phyloP scores from a whole-genome alignment of 2,888 invertebrate genomes.

The Eueremaeus valkanovi region DNA sequence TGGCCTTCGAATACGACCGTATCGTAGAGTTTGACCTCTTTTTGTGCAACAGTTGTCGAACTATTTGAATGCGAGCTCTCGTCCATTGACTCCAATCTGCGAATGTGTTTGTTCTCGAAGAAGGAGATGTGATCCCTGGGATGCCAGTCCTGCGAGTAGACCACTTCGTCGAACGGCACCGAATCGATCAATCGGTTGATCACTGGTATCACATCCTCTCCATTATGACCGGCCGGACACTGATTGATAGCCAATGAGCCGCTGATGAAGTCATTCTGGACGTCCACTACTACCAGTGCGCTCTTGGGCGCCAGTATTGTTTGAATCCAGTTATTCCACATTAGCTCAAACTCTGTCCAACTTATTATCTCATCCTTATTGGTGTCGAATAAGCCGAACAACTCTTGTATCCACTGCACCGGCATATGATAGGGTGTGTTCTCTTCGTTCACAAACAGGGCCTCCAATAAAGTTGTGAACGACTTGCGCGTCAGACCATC shows the following conservation, averaged over 20 bases:
- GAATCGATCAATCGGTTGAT: constrained; percentile 78
- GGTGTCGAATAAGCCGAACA: constrained; percentile 44
- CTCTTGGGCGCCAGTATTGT: constrained; percentile 78
- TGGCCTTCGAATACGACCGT: constrained; percentile 87
- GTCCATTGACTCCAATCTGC: constrained; percentile 66
- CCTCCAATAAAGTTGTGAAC: background rate
- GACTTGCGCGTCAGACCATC: constrained; percentile 10
- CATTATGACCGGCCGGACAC: constrained; percentile 86
- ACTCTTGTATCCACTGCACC: background rate
- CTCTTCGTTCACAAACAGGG: background rate
- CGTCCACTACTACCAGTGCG: constrained; percentile 88
- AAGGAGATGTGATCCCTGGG: constrained; percentile 93
- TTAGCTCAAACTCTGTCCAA: constrained; percentile 73
- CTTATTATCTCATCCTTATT: constrained; percentile 59
- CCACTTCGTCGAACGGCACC: constrained; percentile 77
- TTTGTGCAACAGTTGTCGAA: too few relatives aligned
- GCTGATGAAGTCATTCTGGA: constrained; percentile 96
- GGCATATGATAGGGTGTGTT: constrained; percentile 14
- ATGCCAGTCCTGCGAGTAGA: constrained; percentile 97
- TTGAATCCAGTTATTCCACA: constrained; percentile 81
- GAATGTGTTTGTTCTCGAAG: constrained; percentile 78
- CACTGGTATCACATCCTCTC: constrained; percentile 82
- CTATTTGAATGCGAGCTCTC: constrained; percentile 59
- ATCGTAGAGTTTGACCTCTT: constrained; percentile 62
- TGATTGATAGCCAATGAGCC: constrained; percentile 89